Base-by-base conservation (phyloP, 2,797 vertebrate species). In the Leptodactylus fallax region DNA sequence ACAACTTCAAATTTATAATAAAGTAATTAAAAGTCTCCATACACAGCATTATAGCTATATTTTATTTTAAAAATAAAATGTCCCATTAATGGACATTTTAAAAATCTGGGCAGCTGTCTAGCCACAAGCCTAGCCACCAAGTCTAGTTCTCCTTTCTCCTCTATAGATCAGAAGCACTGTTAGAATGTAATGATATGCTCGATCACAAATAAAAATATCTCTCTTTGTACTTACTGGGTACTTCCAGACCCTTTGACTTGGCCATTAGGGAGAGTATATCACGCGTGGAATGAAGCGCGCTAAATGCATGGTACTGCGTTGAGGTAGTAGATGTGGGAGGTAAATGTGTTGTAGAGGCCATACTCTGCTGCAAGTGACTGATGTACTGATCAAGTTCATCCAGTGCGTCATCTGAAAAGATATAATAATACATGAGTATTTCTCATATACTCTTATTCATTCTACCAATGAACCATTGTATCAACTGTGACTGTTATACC, bases 231-330 rank as follows among this genome's bases (percentile, higher is more conserved):
- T 93, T 94, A 99, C 98, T 97, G 91, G 97, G 96, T 87, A 97
- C 92, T 90, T 96, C 97, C 78, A 97, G 92, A 86, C 98, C 98
- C 91, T 98, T 97, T 77, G 97, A 95, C 92, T 97, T 96, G 71
- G 97, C 97, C 97, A 99, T 97, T 87, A 98, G 93, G 0, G 97
- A 98, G 93, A 99, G 94, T 91, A 99, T 98, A 91, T 99, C 98
- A 89, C 95, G 94, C 53, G 98, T 99, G 79, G 97, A 98, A 94
- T 99, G 97, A 89, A 96, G 93, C 23, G 98, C 95, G 87, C 97
- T 98, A 93, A 99, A 98, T 78, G 98, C 87, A 10, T 96, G 96
- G 27, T 95, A 93, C 69, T 97, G 96, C 90, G 94, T 95, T 0
- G 85, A 88, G 81, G 91, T 92, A 87, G 94, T 95, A 92, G 96